Base-by-base conservation (phyloP, 2,797 vertebrate species). In the Alectoris magna region DNA sequence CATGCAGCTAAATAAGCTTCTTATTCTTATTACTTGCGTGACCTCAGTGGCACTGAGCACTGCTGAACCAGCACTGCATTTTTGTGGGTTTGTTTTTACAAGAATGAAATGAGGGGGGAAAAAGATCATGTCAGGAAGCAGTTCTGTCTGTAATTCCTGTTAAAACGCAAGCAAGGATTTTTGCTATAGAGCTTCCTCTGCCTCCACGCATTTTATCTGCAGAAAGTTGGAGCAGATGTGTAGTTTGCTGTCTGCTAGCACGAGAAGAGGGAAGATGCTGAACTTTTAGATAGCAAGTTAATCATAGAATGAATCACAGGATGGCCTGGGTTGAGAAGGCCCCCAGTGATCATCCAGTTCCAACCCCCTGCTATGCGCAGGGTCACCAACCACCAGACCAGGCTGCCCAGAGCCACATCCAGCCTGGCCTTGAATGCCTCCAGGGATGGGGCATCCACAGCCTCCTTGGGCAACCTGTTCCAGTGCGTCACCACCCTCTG, bases 171-270 rank as follows among this genome's bases (percentile, higher is more conserved):
- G 43, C 18, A 26, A 69, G 31, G 62, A 68, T 77, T 72, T 43
- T 27, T 19, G 66, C 7, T 71, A 17, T 69, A 70, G 48, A 74
- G 9, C 39, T 23, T 85, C 31, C 68, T 26, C 49, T 38, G 29
- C 27, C 64, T 23, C 53, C 34, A n/a, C 34, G 1, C 27, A 2
- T 46, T 92, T 46, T 66, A 84, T 22, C 41, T 26, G 91, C 90
- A 66, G 84, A 67, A 81, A 86, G 78, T 60, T 26, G 41, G 29
- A 90, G 62, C 23, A 81, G 94, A 74, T 39, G 49, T 62, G 85
- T 11, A 6, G 9, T n/a, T 80, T 80, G 53, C 48, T 91, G 59
- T 81, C 81, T 78, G 78, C 79, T 93, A 92, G 87, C 68, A 84
- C 93, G 79, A 39, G 39, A 10, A 5, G 2, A 27, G 78, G 39